Base-by-base conservation (phyloP, 1,140 invertebrate genomes). In the Dendrolimus punctatus region DNA sequence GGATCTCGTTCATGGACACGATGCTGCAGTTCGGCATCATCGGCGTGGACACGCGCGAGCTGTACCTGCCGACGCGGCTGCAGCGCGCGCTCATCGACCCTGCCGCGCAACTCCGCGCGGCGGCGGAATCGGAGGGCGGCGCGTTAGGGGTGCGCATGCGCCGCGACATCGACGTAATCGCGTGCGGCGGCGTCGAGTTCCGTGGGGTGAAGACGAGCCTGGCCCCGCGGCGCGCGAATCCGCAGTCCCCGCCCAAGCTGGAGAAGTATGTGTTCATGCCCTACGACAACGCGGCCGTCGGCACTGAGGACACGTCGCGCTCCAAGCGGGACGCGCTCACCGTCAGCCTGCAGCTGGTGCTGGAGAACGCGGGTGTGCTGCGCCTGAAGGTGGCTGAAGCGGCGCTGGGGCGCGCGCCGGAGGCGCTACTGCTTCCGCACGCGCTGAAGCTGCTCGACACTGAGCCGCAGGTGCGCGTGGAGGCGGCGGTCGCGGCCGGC, bases 1-100 rank as follows among this genome's bases (percentile, higher is more conserved):
- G 97, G 96, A 92, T 98, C 47, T 92, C 95, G 6, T 99, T 93
- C 80, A 91, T 99, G 69, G 98, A 99, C 72, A 97, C 95, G 0
- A 95, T 99, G 92, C 90, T 99, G 10, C 97, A 99, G 80, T 96
- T 97, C 58, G 91, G 90, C 44, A 94, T 99, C 58, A 81, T 98
- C 10, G 91, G 92, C 41, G 90, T 92, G 57, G 91, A 92, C 58
- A 91, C 91, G 3, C 88, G 93, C 39, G 92, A 94, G 68, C 87
- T 99, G 0, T 94, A 94, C 70, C 80, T 99, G 41, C 98, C 98
- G 7, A 98, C 96, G 4, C 90, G 96, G 54, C 89, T 99, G n/a
- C 93, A 96, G 68, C 91, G 91, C 55, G 88, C 93, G 5, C 88
- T 93, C 2, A 94, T 99, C 43, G 92, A 99, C 82, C 97, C 97